Base-by-base conservation (phyloP, 2,113 vertebrate genomes). In the Neolamprologus ventralis region DNA sequence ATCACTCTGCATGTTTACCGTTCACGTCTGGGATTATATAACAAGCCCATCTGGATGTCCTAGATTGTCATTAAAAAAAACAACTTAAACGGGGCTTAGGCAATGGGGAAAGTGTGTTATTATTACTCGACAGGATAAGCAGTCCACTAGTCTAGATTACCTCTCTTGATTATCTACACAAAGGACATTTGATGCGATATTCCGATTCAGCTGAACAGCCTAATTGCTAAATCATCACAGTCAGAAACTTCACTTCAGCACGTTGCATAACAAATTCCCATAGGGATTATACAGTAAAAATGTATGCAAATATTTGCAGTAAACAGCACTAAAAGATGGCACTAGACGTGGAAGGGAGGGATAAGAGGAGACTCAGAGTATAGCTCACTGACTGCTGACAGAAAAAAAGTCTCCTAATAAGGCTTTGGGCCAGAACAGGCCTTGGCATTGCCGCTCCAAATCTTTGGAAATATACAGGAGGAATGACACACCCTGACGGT, bases 201-300 rank as follows among this genome's bases (percentile, higher is more conserved):
- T 88, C 58, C 80, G 81, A 81, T 85, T 88, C 57, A 45, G 82
- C 63, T 81, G 75, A 87, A 84, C 71, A 12, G 57, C 33, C 81
- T 82, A 28, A 82, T 58, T 75, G 68, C 87, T 53, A 53, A 84
- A 85, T 86, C 79, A 91, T 85, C 84, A 88, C 82, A 93, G 91
- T 89, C 83, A 7, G 82, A 87, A 54, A 86, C 82, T 57, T 91
- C 88, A 81, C 53, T 90, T 87, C 89, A 91, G 84, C 86, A 92
- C 90, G 89, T 91, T 94, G 93, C 89, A 90, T 93, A 86, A 93
- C 17, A 68, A 82, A 87, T 68, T 95, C 95, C 95, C 95, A 96
- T 85, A 95, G 94, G 95, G 91, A 96, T 93, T 85, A 88, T 88
- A 93, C 80, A 88, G 60, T 91, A 88, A 91, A 80, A 85, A 83